A percentile compares a stretch with the other conserved stretches of the same genome.
Evolutionary conservation across 1,140 invertebrate species (phyloP).

Genomic region (Penaeus chinensis): DNA sequence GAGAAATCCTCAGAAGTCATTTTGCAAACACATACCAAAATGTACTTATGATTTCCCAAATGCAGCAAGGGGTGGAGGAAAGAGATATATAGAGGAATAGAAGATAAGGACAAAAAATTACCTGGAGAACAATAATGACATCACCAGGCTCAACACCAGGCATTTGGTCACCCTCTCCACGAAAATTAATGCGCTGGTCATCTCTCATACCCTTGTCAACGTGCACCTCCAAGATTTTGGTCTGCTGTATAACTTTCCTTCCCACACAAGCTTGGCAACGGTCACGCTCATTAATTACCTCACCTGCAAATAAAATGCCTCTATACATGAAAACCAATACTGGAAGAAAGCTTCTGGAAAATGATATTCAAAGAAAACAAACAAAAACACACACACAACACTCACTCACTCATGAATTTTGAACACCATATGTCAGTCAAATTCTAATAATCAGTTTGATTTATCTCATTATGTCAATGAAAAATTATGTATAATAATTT

Average conservation of each 20-base stretch:
- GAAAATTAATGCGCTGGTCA: conserved; percentile 72
- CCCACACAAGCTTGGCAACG: conserved; percentile 81
- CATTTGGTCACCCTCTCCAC: conserved; percentile 74
- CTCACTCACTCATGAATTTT: too few species aligned
- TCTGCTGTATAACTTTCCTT: conserved; percentile 70
- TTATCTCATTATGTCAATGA: too few species aligned
- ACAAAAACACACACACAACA: too few species aligned
- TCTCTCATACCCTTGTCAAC: conserved; percentile 74
- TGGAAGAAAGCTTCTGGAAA: too few species aligned
- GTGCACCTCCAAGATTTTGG: conserved; percentile 72
- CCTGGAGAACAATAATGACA: conserved; percentile 74
- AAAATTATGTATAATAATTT: too few species aligned
- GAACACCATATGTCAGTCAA: too few species aligned
- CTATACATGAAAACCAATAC: too few species aligned
- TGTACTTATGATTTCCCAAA: too few species aligned
- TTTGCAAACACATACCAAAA: too few species aligned
- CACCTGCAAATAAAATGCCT: conserved; percentile 66
- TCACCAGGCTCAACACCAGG: conserved; percentile 73
- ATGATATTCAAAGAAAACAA: too few species aligned
- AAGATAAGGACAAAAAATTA: neutral
- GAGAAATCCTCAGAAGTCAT: conserved; percentile 2
- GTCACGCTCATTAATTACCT: conserved; percentile 74
- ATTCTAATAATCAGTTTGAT: too few species aligned
- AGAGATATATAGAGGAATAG: neutral
- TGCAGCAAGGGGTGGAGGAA: too few species aligned